Evolutionary conservation across 2,797 vertebrate genomes (phyloP).

Genomic region (Sebastes oblongus): DNA sequence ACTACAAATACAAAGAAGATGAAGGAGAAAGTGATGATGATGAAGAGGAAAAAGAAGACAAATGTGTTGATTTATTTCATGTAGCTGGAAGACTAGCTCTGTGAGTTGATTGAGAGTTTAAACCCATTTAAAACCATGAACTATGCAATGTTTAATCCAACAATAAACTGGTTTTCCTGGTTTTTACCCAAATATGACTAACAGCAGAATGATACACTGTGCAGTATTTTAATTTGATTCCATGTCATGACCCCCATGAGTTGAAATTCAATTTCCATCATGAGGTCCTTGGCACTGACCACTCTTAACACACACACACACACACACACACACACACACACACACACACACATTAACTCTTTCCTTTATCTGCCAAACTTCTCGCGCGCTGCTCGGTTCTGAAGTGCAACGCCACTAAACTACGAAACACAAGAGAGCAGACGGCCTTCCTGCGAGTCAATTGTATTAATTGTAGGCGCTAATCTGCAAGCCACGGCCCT

Average conservation of each 20-base stretch:
- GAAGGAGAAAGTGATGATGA: neutral
- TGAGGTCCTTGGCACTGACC: neutral
- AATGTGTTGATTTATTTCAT: neutral
- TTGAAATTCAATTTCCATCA: neutral
- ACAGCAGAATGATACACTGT: neutral
- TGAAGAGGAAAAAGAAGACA: neutral
- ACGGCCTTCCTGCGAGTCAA: slow-evolving; percentile 30
- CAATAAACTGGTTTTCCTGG: neutral
- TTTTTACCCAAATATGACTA: neutral
- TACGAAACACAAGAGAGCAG: slow-evolving; percentile 7
- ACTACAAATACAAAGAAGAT: neutral
- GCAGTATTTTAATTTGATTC: neutral
- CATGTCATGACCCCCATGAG: neutral
- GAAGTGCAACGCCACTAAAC: slow-evolving; percentile 2
- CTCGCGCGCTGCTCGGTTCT: neutral
- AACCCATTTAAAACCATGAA: neutral
- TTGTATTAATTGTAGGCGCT: slow-evolving; percentile 71
- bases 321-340: neutral
- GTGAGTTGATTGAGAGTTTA: neutral
- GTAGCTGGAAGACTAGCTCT: neutral
- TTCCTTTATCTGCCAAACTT: neutral
- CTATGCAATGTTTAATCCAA: neutral
- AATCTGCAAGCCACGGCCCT: slow-evolving; percentile 71
- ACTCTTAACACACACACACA: slow-evolving; percentile 3
- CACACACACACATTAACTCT: neutral